Evolutionary conservation across 1,140 invertebrate species (phyloP).

Genomic region (Ceratitis capitata): DNA sequence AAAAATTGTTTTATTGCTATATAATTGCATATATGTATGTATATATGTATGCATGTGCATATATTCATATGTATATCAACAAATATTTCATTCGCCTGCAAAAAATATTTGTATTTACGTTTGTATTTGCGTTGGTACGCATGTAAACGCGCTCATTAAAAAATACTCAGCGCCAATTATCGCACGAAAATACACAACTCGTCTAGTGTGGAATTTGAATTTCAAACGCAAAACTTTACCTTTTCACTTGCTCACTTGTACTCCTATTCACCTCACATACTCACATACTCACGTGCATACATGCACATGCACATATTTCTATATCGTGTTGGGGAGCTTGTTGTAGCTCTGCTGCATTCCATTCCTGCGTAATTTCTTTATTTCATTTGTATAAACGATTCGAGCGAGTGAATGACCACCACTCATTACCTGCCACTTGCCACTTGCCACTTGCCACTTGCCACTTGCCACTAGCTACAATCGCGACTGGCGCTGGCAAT

Average conservation of each 20-base stretch:
- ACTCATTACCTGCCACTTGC: not conserved
- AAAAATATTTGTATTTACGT: not conserved
- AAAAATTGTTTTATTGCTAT: not conserved
- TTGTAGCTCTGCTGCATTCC: not conserved
- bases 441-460: not conserved
- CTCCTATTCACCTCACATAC: no score
- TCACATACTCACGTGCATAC: not conserved
- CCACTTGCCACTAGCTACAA: not conserved
- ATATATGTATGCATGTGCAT: not conserved
- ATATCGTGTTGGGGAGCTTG: not conserved
- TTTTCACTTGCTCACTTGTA: not conserved
- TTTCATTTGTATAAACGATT: not conserved
- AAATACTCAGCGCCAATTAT: constrained; percentile 33
- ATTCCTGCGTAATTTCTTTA: constrained; percentile 24
- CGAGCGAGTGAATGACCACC: not conserved
- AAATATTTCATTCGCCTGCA: not conserved
- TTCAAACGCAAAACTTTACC: constrained; percentile 16
- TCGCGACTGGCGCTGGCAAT: not conserved
- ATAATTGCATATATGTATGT: not conserved
- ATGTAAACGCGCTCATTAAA: constrained; percentile 23
- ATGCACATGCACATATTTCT: not conserved
- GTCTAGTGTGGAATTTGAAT: constrained; percentile 19
- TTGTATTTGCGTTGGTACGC: not conserved
- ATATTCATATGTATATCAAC: not conserved
- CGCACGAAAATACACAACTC: constrained; percentile 25